A percentile compares a stretch with the other conserved stretches of the same genome.
Conservation (phyloP, 2,888 invertebrate genomes). For the Azorinus chamasolen region DNA sequence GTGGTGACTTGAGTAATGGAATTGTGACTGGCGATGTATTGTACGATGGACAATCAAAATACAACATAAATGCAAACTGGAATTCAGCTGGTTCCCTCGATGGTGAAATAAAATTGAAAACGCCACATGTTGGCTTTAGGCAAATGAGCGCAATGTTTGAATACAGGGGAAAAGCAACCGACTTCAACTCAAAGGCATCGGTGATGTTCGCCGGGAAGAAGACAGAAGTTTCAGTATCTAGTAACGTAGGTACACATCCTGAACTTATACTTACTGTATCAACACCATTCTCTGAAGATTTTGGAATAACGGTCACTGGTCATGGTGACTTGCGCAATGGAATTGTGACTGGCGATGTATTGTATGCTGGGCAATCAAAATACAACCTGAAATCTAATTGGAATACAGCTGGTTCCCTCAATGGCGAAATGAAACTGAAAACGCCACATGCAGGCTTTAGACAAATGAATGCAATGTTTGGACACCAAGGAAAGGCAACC, state of each 20-base stretch:
- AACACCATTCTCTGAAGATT: slow-evolving; percentile 29
- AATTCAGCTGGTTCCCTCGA: neutral
- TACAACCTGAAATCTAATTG: neutral
- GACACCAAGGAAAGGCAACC: neutral
- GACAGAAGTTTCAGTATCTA: neutral
- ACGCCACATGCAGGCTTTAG: neutral
- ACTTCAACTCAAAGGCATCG: slow-evolving; percentile 11
- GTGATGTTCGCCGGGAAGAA: slow-evolving; percentile 28
- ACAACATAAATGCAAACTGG: slow-evolving; percentile 4
- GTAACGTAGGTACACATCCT: slow-evolving; percentile 10
- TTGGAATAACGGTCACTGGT: slow-evolving; percentile 16
- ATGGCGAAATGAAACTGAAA: neutral
- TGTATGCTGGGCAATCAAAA: slow-evolving; percentile 19
- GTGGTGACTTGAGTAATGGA: slow-evolving; percentile 16
- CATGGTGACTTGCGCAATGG: slow-evolving; percentile 16
- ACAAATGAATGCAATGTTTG: neutral
- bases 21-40: slow-evolving; percentile 14
- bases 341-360: slow-evolving; percentile 14
- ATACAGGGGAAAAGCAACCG: neutral
- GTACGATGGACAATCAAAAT: slow-evolving; percentile 19
- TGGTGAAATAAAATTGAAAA: neutral
- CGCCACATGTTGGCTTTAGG: neutral
- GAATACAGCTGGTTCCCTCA: neutral
- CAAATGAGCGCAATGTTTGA: neutral
- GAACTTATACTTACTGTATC: slow-evolving; percentile 11